These are phyloP conservation scores for Penaeus indicus DNA, from an alignment of 1,140 invertebrate species.

Conservation along the genomic window DNA sequence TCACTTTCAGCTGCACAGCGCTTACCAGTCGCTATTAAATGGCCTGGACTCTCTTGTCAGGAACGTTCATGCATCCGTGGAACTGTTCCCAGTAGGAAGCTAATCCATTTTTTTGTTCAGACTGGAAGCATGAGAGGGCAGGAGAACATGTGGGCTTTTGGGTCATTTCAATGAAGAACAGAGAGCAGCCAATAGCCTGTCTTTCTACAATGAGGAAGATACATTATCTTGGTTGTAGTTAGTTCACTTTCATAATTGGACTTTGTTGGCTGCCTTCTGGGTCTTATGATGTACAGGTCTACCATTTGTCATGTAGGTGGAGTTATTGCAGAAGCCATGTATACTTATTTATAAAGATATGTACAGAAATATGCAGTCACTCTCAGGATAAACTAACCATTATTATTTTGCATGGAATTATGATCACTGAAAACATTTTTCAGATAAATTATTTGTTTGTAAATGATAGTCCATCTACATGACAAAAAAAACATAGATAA, in stretches of 20 bases:
- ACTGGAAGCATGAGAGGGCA: slow-evolving; percentile 30
- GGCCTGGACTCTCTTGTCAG: slow-evolving; percentile 49
- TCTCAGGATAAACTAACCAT: too few relatives aligned
- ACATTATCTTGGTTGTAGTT: background rate
- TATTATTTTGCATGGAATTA: too few relatives aligned
- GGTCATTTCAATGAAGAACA: background rate
- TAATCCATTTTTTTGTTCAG: slow-evolving; percentile 36
- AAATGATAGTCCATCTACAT: too few relatives aligned
- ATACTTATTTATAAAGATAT: too few relatives aligned
- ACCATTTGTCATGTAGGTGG: background rate
- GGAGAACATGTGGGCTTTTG: background rate
- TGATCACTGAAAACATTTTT: too few relatives aligned
- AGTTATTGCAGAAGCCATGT: too few relatives aligned
- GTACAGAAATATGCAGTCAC: too few relatives aligned
- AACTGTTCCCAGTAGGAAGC: slow-evolving; percentile 54
- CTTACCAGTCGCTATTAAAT: slow-evolving; percentile 51
- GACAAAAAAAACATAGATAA: too few relatives aligned
- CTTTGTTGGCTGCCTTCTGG: background rate
- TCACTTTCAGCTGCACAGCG: slow-evolving; percentile 46
- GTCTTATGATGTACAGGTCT: background rate
- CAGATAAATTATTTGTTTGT: too few relatives aligned
- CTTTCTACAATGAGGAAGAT: too few relatives aligned
- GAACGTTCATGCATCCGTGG: slow-evolving; percentile 48
- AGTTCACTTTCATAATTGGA: background rate
- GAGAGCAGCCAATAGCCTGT: slow-evolving; percentile 10